phyloP scores from a whole-genome alignment of 2,888 invertebrate species.

The Yponomeuta evonymella region DNA sequence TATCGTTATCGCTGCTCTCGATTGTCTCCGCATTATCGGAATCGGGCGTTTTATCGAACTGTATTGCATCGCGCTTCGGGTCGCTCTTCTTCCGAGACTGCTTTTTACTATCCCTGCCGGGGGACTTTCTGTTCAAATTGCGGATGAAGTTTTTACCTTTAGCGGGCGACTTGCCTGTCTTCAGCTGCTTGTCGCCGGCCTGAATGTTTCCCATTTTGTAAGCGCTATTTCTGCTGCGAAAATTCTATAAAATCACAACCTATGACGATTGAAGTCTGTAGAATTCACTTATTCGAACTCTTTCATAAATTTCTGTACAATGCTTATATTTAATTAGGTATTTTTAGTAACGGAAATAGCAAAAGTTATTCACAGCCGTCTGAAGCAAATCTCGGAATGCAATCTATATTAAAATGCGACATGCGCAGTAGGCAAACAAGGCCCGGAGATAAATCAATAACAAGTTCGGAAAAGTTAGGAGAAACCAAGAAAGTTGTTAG shows the following conservation, averaged over 20 bases:
- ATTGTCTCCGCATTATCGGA: constrained; percentile 66
- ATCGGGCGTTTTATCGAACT: constrained; percentile 67
- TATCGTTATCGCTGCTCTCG: constrained; percentile 67
- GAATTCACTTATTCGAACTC: not conserved
- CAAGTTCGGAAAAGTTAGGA: not conserved
- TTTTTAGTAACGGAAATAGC: not conserved
- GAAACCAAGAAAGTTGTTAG: not conserved
- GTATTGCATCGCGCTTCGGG: constrained; percentile 51
- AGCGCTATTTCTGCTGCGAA: not conserved
- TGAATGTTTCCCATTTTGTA: constrained; percentile 73
- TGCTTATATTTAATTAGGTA: not conserved
- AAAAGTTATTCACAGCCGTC: constrained; percentile 12
- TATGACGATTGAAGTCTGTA: not conserved
- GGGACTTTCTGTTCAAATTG: constrained; percentile 63
- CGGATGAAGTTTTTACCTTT: constrained; percentile 75
- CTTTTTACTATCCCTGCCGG: constrained; percentile 60
- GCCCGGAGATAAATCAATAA: constrained; percentile 8
- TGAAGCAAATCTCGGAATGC: constrained; percentile 1
- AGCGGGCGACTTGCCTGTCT: constrained; percentile 73
- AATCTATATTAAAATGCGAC: constrained; percentile 1
- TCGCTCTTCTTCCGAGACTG: constrained; percentile 60
- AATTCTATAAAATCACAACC: not conserved
- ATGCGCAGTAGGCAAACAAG: constrained; percentile 14
- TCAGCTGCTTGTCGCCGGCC: constrained; percentile 63
- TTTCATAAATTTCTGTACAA: not conserved